Evolutionary conservation across 2,888 invertebrate genomes (phyloP).

Genomic region (Dolichopus griseipennis): DNA sequence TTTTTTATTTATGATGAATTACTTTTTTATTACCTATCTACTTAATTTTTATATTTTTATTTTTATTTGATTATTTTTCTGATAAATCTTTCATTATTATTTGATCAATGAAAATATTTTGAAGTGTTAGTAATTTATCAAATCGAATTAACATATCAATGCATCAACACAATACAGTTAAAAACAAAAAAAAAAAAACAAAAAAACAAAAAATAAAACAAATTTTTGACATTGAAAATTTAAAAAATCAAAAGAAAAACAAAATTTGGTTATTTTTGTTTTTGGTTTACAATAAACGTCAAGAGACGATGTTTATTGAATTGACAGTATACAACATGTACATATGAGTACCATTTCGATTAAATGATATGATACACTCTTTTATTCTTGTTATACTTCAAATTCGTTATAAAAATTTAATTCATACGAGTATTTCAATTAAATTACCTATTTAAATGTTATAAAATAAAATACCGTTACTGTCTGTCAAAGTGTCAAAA

Average conservation of each 20-base stretch:
- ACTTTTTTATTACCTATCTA: background rate
- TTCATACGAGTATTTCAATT: too few relatives aligned
- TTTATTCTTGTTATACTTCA: too few relatives aligned
- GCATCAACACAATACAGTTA: background rate
- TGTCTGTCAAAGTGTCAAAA: too few relatives aligned
- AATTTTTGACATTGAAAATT: background rate
- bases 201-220: background rate
- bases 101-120: conserved; percentile 6
- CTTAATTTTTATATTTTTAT: background rate
- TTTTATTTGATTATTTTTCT: background rate
- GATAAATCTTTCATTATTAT: conserved; percentile 3
- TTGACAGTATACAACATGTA: background rate
- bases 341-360: too few relatives aligned
- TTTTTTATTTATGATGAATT: background rate
- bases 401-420: too few relatives aligned
- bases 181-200: background rate
- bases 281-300: background rate
- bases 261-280: background rate
- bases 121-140: conserved; percentile 4
- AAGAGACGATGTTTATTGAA: background rate
- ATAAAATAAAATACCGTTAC: too few relatives aligned
- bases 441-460: too few relatives aligned
- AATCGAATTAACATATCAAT: conserved; percentile 6
- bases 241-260: too few relatives aligned
- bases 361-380: too few relatives aligned